Evolutionary conservation across 2,113 vertebrate species (phyloP), one percentile per base, ranked within the genome.

Genomic region (Eidolon helvum): DNA sequence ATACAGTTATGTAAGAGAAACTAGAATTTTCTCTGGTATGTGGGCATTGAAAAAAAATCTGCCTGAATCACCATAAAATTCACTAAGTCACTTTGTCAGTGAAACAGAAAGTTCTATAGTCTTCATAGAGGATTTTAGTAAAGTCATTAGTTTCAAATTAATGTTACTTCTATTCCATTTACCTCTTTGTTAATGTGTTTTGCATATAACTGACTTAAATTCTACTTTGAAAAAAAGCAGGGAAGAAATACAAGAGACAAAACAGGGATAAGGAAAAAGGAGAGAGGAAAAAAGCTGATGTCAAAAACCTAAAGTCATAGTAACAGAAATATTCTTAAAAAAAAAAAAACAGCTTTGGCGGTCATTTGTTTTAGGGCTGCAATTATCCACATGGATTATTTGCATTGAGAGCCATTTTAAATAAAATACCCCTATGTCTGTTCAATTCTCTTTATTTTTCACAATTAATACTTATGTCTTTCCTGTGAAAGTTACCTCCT

Each of bases 371-470:
- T 72, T 7, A 38, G 4, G 18, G 78, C 9, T 95, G 6, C 18
- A 63, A 40, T 83, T 63, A 65, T 87, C 12, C 28, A 26, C 28
- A 21, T 7, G 11, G 18, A 79, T 87, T 75, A 69, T 83, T 95
- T 40, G 74, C 40, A 69, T 33, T 40, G 9, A 68, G 45, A 38
- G 48, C 9, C 1, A 63, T 68, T 96, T 94, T 75, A 35, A 94
- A 87, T 68, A 84, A 87, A 89, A 63, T 10, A 45, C 4, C 72
- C 12, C 33, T 75, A 24, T 65, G 40, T 65, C 40, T 69, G 35
- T 79, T 95, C 43, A 74, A 38, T 77, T 90, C 45, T 86, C 48
- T 79, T 95, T 83, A 78, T 94, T 95, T 94, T 68, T 80, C n/a
- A 92, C 57, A 87, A 69, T 80, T 96, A 86, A 84, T 93, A 80